Evolutionary conservation across 2,888 invertebrate genomes (phyloP).

Genomic region (Timandra comae): DNA sequence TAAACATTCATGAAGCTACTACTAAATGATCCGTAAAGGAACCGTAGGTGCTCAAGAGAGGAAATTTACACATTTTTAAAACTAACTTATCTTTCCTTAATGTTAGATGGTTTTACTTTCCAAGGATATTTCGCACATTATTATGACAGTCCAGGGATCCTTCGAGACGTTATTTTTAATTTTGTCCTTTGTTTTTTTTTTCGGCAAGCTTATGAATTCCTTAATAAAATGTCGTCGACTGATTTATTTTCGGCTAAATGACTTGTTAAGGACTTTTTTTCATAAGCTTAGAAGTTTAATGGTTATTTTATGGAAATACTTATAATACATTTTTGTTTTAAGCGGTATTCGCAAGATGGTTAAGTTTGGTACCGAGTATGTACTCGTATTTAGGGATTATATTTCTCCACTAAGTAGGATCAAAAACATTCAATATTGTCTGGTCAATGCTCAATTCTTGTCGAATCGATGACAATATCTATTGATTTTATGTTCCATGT

Average conservation of each 20-base stretch:
- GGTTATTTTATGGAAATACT: conserved; percentile 4
- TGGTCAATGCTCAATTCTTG: too few relatives aligned
- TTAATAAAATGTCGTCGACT: conserved; percentile 15
- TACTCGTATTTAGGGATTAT: too few relatives aligned
- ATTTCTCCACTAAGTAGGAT: too few relatives aligned
- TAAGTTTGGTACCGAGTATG: too few relatives aligned
- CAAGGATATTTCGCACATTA: conserved; percentile 30
- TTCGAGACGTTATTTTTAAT: conserved; percentile 27
- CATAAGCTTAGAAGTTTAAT: conserved; percentile 7
- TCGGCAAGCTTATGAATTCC: conserved; percentile 10
- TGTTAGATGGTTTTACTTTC: conserved; percentile 24
- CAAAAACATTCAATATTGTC: too few relatives aligned
- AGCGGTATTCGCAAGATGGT: too few relatives aligned
- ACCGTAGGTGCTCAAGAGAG: conserved; percentile 20
- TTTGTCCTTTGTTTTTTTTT: conserved; percentile 22
- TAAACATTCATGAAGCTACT: conserved; percentile 20
- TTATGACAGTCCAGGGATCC: conserved; percentile 26
- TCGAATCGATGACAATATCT: too few relatives aligned
- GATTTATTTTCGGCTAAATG: conserved; percentile 18
- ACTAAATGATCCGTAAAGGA: conserved; percentile 30
- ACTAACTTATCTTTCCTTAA: conserved; percentile 23
- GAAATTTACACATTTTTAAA: conserved; percentile 27
- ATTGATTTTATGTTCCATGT: too few relatives aligned
- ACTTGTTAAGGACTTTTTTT: conserved; percentile 10
- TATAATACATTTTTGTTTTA: conserved; percentile 1